Conservation (phyloP, 2,797 vertebrate genomes). For the Gymnothorax javanicus region DNA sequence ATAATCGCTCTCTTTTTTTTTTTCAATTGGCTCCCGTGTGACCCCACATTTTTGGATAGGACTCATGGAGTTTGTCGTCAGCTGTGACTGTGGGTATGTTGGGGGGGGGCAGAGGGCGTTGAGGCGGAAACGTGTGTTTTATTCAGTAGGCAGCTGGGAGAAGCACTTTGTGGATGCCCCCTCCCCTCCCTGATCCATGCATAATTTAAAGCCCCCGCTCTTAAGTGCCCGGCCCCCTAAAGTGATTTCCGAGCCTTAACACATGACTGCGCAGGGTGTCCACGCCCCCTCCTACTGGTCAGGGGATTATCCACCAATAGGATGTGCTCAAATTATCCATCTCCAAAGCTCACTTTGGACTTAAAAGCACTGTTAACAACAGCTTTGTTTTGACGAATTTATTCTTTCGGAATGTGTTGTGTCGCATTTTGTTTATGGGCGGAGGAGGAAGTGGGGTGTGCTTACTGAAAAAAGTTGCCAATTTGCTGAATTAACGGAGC, state of each 20-base stretch:
- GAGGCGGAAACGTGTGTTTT: slow-evolving; percentile 24
- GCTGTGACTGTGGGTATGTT: neutral
- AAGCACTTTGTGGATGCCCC: slow-evolving; percentile 32
- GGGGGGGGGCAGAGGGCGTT: neutral
- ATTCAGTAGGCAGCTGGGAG: slow-evolving; percentile 28
- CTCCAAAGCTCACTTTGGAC: neutral
- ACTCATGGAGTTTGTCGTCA: neutral
- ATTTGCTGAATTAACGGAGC: neutral
- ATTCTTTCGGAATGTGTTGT: neutral
- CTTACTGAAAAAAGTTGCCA: neutral
- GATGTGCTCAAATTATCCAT: neutral
- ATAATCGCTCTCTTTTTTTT: neutral
- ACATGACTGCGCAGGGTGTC: slow-evolving; percentile 6
- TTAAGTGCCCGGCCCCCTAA: slow-evolving; percentile 23
- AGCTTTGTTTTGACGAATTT: neutral
- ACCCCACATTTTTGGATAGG: neutral
- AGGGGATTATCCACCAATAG: slow-evolving; percentile 11
- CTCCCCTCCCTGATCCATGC: slow-evolving; percentile 24
- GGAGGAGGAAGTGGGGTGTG: neutral
- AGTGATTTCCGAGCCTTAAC: slow-evolving; percentile 12
- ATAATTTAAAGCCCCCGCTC: slow-evolving; percentile 36
- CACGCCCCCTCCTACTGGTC: slow-evolving; percentile 7
- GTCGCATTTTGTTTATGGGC: neutral
- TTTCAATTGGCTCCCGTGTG: neutral
- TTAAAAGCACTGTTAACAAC: slow-evolving; percentile 17